phyloP scores from a whole-genome alignment of 2,113 vertebrate genomes.

The Tetraodon nigroviridis region DNA sequence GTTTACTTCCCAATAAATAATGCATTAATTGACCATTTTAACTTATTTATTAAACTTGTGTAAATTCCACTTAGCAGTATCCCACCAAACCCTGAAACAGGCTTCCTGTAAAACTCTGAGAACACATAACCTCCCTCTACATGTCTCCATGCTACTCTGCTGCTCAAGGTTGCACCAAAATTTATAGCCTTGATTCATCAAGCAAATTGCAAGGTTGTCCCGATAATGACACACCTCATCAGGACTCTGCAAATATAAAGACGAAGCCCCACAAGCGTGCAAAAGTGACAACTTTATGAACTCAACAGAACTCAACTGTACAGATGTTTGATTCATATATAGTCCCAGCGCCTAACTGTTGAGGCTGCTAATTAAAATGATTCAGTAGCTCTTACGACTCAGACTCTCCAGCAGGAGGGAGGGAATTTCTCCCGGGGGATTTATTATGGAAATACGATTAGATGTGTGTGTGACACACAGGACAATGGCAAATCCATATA shows the following conservation, averaged over 20 bases:
- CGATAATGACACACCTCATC: neutral
- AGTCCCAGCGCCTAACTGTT: neutral
- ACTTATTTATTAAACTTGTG: too few relatives aligned
- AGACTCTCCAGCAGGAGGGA: conserved; percentile 4
- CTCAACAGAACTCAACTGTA: neutral
- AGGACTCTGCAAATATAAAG: neutral
- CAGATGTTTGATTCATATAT: neutral
- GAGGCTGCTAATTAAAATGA: conserved; percentile 37
- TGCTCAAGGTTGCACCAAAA: too few relatives aligned
- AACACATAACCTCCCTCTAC: too few relatives aligned
- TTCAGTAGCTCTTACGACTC: conserved; percentile 13
- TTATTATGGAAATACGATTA: conserved; percentile 11
- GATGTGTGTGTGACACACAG: conserved; percentile 3
- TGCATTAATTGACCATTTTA: too few relatives aligned
- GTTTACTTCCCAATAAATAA: too few relatives aligned
- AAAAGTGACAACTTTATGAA: neutral
- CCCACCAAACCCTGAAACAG: too few relatives aligned
- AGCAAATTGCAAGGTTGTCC: neutral
- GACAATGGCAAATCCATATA: conserved; percentile 23
- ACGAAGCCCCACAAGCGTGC: neutral
- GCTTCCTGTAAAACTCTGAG: too few relatives aligned
- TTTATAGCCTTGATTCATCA: too few relatives aligned
- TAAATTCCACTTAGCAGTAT: too few relatives aligned
- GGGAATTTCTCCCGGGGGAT: conserved; percentile 17
- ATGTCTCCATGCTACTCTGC: too few relatives aligned